Evolutionary conservation across 1,140 invertebrate species (phyloP), one percentile per base, ranked within the genome.

Genomic region (fruit fly (Drosophila melanogaster)): DNA sequence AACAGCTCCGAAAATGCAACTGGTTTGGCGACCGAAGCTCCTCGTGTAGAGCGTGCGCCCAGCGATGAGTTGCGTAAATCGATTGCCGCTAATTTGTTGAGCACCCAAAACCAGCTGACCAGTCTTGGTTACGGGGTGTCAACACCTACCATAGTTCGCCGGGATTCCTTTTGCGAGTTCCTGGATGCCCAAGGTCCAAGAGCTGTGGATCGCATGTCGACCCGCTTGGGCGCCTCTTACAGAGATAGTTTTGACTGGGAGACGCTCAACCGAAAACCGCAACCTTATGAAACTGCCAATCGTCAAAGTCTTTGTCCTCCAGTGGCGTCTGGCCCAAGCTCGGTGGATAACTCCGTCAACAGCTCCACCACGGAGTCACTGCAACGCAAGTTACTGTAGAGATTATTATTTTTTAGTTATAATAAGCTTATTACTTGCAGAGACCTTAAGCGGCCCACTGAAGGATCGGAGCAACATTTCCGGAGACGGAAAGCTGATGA

Each of bases 241-340:
- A 71, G 90, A 1, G 91, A 92, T 46, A 92, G 91, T 41, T 92
- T 92, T 19, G 91, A 92, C 50, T 92, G 91, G 90, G 90, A 91
- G 17, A 51, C 74, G 0, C 47, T 91, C 1, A 64, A 70, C 10
- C 40, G 67, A 0, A 91, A 75, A 22, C 17, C 76, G 0, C 47
- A 53, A 10, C 22, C 71, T 0, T 53, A 74, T 7, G 86, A 90
- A 8, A 56, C 35, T 40, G 12, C 19, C 0, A 62, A 56, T 3
- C 81, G 61, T 3, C 61, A 70, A 12, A 81, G 71, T 47, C 19
- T 74, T n/a, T 69, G 47, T 11, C 33, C 30, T 35, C 62, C 50
- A 1, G 56, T 26, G 11, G 50, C 62, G 26, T 62, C 67, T 8
- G 60, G 33, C 5, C 33, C 65, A 11, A 80, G 47, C 11, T 65